phyloP scores from a whole-genome alignment of 2,888 invertebrate genomes.

The Toxonevra muliebris region DNA sequence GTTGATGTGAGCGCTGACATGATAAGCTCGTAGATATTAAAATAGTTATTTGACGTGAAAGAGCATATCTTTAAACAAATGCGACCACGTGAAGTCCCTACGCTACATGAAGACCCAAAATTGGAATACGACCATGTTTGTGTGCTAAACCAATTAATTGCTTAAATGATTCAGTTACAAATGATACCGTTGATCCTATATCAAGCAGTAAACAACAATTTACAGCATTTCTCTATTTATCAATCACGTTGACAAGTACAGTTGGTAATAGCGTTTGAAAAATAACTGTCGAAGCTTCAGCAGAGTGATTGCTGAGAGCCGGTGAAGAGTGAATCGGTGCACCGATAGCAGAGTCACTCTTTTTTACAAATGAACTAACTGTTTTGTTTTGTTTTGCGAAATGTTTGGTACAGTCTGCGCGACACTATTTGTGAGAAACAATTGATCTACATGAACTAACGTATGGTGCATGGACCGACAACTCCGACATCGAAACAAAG shows the following conservation, averaged over 20 bases:
- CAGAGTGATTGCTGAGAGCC: no score
- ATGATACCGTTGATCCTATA: slow-evolving; percentile 25
- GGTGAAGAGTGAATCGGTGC: no score
- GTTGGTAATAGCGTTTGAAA: background rate
- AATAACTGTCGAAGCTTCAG: background rate
- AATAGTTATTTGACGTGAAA: background rate
- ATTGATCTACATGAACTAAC: background rate
- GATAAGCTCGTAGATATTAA: slow-evolving; percentile 16
- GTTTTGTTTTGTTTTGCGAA: no score
- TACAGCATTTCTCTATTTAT: background rate
- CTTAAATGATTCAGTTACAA: slow-evolving; percentile 28
- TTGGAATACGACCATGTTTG: slow-evolving; percentile 14
- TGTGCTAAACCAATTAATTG: slow-evolving; percentile 18
- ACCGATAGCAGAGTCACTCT: no score
- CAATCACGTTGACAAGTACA: background rate
- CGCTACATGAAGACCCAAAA: slow-evolving; percentile 24
- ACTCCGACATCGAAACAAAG: slow-evolving; percentile 1
- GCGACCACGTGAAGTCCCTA: slow-evolving; percentile 24
- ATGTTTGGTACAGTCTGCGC: no score
- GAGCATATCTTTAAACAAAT: slow-evolving; percentile 18
- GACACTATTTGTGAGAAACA: background rate
- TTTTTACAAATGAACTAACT: no score
- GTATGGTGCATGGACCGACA: slow-evolving; percentile 7
- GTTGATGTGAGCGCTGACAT: slow-evolving; percentile 24
- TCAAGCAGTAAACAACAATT: slow-evolving; percentile 24